These are phyloP conservation scores for Pteropus alecto DNA, from an alignment of 2,113 vertebrate genomes.

Conservation along the genomic window DNA sequence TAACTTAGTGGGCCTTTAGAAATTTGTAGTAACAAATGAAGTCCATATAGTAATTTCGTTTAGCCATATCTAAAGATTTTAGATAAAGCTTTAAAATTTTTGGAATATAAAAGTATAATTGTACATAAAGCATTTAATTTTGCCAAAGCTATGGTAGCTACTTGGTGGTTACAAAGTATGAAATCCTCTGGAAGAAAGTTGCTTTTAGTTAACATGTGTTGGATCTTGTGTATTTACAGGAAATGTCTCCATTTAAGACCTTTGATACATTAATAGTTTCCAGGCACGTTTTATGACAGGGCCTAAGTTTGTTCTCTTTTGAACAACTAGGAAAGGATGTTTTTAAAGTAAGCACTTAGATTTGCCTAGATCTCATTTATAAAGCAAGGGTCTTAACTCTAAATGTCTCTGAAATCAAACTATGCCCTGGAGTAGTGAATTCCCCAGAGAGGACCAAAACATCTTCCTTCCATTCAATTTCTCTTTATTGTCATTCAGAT, in stretches of 20 bases:
- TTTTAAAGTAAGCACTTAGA: conserved; percentile 70
- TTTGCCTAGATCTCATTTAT: conserved; percentile 74
- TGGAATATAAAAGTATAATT: background rate
- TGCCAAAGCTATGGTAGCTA: conserved; percentile 38
- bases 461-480: conserved; percentile 10
- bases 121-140: conserved; percentile 30
- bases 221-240: conserved; percentile 67
- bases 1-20: background rate
- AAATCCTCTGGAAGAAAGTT: conserved; percentile 39
- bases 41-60: background rate
- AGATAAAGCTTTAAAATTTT: conserved; percentile 7
- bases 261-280: conserved; percentile 74
- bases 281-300: conserved; percentile 68
- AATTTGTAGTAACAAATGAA: background rate
- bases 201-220: conserved; percentile 54
- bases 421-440: conserved; percentile 33
- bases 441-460: conserved; percentile 32
- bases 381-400: conserved; percentile 66
- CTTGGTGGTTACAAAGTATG: conserved; percentile 49
- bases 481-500: background rate
- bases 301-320: conserved; percentile 66
- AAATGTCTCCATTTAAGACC: conserved; percentile 73
- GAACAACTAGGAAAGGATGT: conserved; percentile 71
- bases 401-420: conserved; percentile 65
- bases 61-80: conserved; percentile 13